phyloP scores from a whole-genome alignment of 2,113 vertebrate species.

The Macaca fascicularis region DNA sequence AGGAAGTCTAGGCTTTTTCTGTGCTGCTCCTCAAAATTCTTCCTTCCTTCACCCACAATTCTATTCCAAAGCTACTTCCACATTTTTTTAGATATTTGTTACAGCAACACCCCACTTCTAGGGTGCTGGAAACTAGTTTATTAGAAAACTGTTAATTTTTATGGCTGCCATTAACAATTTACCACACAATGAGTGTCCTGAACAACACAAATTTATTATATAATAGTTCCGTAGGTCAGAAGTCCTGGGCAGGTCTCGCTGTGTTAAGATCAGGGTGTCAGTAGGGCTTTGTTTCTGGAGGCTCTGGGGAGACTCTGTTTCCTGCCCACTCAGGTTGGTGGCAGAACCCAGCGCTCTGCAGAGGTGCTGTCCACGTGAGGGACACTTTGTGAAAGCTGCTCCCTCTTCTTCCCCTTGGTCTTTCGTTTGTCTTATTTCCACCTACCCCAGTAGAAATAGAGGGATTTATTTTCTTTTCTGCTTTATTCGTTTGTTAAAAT shows the following conservation, averaged over 20 bases:
- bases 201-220: background rate
- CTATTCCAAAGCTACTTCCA: background rate
- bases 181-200: background rate
- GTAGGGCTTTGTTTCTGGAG: background rate
- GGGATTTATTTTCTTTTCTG: background rate
- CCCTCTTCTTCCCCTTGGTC: background rate
- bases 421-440: background rate
- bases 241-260: background rate
- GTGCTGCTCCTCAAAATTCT: background rate
- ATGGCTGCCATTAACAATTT: background rate
- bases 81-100: background rate
- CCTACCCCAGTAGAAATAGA: background rate
- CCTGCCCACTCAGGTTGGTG: background rate
- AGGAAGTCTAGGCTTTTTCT: background rate
- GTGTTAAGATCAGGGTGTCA: background rate
- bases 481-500: background rate
- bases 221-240: background rate
- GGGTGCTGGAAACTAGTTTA: background rate
- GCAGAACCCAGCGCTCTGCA: background rate
- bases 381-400: background rate
- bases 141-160: background rate
- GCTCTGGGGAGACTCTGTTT: background rate
- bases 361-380: background rate
- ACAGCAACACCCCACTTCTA: background rate
- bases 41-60: background rate